Percentiles rank a stretch among this genome's conserved stretches.
phyloP scores from a whole-genome alignment of 2,113 vertebrate genomes.

The Bambusicola thoracicus region DNA sequence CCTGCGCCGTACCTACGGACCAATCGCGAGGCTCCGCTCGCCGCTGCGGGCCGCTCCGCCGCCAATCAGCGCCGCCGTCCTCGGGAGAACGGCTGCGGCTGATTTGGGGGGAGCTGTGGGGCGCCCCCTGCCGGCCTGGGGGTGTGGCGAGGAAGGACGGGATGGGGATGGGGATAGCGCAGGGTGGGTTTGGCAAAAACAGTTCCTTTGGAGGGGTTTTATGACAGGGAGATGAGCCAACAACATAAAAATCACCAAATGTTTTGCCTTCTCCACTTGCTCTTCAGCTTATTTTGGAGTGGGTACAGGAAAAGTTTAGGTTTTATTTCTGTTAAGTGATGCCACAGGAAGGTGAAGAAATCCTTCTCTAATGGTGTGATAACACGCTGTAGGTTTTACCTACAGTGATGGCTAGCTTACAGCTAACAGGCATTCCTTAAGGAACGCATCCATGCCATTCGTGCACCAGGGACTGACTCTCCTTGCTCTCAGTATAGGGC shows the following conservation, averaged over 20 bases:
- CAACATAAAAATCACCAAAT: not conserved
- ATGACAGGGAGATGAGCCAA: not conserved
- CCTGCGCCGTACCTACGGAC: not conserved
- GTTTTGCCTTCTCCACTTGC: not conserved
- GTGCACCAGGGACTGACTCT: not conserved
- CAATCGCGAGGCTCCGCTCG: not conserved
- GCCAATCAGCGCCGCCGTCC: not conserved
- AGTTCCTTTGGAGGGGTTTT: not conserved
- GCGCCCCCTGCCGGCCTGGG: not conserved
- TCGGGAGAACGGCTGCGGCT: not conserved
- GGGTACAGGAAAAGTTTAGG: not conserved
- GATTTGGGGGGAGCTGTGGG: not conserved
- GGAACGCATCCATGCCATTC: not conserved
- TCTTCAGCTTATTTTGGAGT: not conserved
- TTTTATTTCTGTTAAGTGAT: not conserved
- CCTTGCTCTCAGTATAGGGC: not conserved
- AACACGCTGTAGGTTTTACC: not conserved
- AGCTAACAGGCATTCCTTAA: not conserved
- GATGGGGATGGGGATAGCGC: not conserved
- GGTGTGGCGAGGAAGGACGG: not conserved
- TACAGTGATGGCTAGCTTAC: not conserved
- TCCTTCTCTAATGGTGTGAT: not conserved
- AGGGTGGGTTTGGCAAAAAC: not conserved
- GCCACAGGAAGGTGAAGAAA: slow-evolving; percentile 34
- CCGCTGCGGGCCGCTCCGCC: not conserved